These are phyloP conservation scores for Nemotelus pantherinus DNA, from an alignment of 2,888 invertebrate genomes.

Conservation along the genomic window DNA sequence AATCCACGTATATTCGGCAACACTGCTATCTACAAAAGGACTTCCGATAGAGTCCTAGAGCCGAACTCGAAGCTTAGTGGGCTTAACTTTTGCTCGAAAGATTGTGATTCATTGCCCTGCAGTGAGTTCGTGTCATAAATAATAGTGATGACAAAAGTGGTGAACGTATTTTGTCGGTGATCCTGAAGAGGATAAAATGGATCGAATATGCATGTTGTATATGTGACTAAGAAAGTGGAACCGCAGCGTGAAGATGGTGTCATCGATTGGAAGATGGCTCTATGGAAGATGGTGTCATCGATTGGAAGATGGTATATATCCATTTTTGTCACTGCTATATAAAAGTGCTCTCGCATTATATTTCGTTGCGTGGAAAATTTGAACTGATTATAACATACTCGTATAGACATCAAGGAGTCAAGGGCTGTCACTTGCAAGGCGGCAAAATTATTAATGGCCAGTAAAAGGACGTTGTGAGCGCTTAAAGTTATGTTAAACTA, in stretches of 20 bases:
- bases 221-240: neutral
- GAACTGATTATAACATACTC: too few species aligned
- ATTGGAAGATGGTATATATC: too few species aligned
- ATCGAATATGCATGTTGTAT: neutral
- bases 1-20: neutral
- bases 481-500: too few species aligned
- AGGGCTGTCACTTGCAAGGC: too few species aligned
- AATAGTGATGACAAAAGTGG: slow-evolving; percentile 36
- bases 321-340: too few species aligned
- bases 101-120: neutral
- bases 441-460: too few species aligned
- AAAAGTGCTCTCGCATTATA: too few species aligned
- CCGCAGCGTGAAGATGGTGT: neutral
- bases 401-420: too few species aligned
- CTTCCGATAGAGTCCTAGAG: slow-evolving; percentile 1
- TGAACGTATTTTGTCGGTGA: neutral
- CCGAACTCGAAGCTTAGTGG: neutral
- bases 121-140: slow-evolving; percentile 30
- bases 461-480: too few species aligned
- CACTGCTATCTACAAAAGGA: neutral
- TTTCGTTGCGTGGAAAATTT: too few species aligned
- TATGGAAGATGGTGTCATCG: too few species aligned
- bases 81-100: slow-evolving; percentile 14
- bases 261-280: too few species aligned
- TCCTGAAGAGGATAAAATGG: neutral